A percentile compares a stretch with the other conserved stretches of the same genome.
Evolutionary conservation across 2,797 vertebrate species (phyloP).

Genomic region (Halcyon badia): DNA sequence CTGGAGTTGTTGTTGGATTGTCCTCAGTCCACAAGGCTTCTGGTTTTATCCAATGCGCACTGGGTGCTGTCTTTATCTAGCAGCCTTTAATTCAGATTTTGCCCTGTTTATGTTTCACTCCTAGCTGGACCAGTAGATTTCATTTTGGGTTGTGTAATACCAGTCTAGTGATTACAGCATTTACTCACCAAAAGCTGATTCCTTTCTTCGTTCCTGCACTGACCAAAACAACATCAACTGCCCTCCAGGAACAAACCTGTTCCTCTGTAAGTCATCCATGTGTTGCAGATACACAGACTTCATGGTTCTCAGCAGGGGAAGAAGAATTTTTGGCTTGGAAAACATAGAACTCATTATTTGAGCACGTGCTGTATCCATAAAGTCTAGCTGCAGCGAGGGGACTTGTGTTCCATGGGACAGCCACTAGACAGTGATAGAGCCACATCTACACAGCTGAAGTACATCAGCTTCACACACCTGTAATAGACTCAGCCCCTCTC

Average conservation of each 20-base stretch:
- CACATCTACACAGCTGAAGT: conserved; percentile 22
- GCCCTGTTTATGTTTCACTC: conserved; percentile 27
- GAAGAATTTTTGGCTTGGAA: conserved; percentile 45
- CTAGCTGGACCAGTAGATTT: conserved; percentile 5
- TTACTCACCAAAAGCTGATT: not conserved
- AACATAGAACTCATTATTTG: not conserved
- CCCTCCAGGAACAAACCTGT: not conserved
- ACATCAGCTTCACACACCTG: not conserved
- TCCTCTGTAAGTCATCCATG: conserved; percentile 24
- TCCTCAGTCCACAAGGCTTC: conserved; percentile 61
- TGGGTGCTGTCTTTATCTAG: conserved; percentile 31
- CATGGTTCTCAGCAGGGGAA: conserved; percentile 38
- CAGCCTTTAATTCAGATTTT: conserved; percentile 66
- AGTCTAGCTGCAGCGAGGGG: conserved; percentile 4
- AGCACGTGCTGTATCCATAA: conserved; percentile 41
- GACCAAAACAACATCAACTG: conserved; percentile 14
- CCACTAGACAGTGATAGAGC: conserved; percentile 72
- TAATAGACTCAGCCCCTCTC: not conserved
- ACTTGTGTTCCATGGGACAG: conserved; percentile 43
- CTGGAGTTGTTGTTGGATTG: conserved; percentile 72
- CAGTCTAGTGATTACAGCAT: not conserved
- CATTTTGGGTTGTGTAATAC: not conserved
- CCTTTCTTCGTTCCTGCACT: conserved; percentile 12
- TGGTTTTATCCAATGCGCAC: conserved; percentile 45
- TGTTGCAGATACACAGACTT: conserved; percentile 21